These are phyloP conservation scores for Teleiodes luculella DNA, from an alignment of 2,888 invertebrate genomes.

Conservation along the genomic window DNA sequence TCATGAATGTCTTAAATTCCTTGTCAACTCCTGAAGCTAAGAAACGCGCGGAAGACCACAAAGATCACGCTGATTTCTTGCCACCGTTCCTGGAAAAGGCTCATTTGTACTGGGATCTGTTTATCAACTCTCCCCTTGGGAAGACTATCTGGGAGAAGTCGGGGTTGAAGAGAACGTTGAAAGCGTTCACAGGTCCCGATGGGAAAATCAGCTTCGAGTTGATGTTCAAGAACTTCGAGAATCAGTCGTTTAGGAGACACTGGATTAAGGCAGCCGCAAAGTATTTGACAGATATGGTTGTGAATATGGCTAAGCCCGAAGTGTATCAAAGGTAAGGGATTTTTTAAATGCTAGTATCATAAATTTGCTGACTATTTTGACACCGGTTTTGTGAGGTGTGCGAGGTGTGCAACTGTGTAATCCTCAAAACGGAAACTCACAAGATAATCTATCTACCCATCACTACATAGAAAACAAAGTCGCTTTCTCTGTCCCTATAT, in stretches of 20 bases:
- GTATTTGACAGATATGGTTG: slow-evolving; percentile 85
- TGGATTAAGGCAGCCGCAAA: slow-evolving; percentile 89
- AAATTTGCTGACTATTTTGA: too few species aligned
- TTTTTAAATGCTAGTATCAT: too few species aligned
- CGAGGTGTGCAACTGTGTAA: too few species aligned
- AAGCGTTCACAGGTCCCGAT: slow-evolving; percentile 82
- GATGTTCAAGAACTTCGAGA: slow-evolving; percentile 87
- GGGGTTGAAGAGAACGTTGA: slow-evolving; percentile 83
- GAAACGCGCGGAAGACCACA: slow-evolving; percentile 80
- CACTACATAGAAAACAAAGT: too few species aligned
- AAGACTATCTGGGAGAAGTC: slow-evolving; percentile 85
- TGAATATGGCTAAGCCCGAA: slow-evolving; percentile 86
- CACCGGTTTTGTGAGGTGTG: too few species aligned
- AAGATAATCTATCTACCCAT: too few species aligned
- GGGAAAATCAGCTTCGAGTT: slow-evolving; percentile 85
- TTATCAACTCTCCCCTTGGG: slow-evolving; percentile 87
- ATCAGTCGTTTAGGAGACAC: slow-evolving; percentile 86
- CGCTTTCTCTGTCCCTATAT: too few species aligned
- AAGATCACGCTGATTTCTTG: slow-evolving; percentile 84
- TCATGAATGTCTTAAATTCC: slow-evolving; percentile 82
- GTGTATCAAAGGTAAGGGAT: slow-evolving; percentile 85
- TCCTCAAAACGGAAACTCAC: too few species aligned
- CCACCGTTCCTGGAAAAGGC: slow-evolving; percentile 81
- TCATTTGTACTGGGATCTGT: slow-evolving; percentile 88
- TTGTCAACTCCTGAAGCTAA: slow-evolving; percentile 81